Base-by-base conservation (phyloP, 1,140 invertebrate species). In the Solenopsis invicta region DNA sequence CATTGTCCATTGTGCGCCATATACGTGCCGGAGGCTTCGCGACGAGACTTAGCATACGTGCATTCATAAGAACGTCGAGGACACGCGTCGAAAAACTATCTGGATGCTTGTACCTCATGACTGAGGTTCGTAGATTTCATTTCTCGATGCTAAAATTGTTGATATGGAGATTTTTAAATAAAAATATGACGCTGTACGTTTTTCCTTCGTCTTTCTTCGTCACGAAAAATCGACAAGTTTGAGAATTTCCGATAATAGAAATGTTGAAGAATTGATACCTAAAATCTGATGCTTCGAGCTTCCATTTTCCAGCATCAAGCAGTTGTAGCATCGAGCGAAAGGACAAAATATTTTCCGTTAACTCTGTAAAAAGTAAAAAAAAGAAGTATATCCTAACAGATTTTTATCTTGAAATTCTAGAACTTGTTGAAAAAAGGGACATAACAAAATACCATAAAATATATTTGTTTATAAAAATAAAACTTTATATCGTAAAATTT, bases 1-100 rank as follows among this genome's bases (percentile, higher is more conserved):
- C 87, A 90, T 89, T 80, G 87, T 87, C 52, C 89, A 90, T 89
- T 86, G 89, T 89, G 71, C 81, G 71, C 62, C 80, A 41, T 78
- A 66, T 67, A 76, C 48, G 21, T 29, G 48, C 29, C 59, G 81
- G 8, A 50, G 66, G 62, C 74, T 45, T 76, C 69, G 52, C 50
- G 50, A 8, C 24, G 50, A 12, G 18, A 45, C 75, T 87, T 80
- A 87, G 64, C 71, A 78, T 66, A 29, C 66, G 34, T 8, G 77
- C 77, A 69, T 81, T 81, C 64, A 69, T 82, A 72, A 71, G 52
- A 59, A 48, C 41, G 62, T 54, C 41, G 52, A 56, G 50, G 52
- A 29, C 29, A 34, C 24, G 52, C 67, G 54, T 29, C 45, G 29
- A 72, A 61, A 81, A 81, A 84, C n/a, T 13, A 24, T 41, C 29